Evolutionary conservation across 2,113 vertebrate species (phyloP), one percentile per base, ranked within the genome.

Genomic region (Pluvianellus socialis): DNA sequence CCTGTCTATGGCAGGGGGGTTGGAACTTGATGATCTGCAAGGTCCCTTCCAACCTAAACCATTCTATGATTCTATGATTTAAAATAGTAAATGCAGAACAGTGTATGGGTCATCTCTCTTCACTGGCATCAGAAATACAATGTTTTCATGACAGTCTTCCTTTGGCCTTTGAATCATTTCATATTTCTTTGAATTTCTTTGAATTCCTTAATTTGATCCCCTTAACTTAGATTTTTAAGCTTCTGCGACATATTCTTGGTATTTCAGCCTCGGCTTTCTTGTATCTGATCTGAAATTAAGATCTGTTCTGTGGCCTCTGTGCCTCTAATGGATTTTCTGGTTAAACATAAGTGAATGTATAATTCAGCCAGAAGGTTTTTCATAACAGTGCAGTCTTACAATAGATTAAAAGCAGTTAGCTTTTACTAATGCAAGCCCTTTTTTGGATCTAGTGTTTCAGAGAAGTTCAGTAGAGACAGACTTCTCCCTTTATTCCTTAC

Each of bases 241-340:
- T 86, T 84, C 80, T 86, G 73, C 76, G 40, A 56, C 47, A 42
- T 79, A 70, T 32, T 87, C 44, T 49, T 71, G 65, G 79, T 86
- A 73, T 83, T 94, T 92, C 49, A 94, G 68, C 61, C 88, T 74
- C 17, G 59, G 44, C 74, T 90, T 70, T 49, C 72, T 95, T 96
- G 84, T 66, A 92, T 53, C 55, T 9, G 6, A 74, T 86, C 50
- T 88, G 87, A 92, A 97, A 91, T 95, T 63, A 96, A 96, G 92
- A 96, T 90, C 92, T 92, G 20, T 92, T 79, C 94, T 72, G 62
- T 87, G 93, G 91, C 74, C 88, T 80, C 73, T 65, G 42, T 80
- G 91, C 77, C 86, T 96, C 59, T 97, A 96, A 96, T 96, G 97
- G 95, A 95, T 96, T 96, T 94, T 94, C 91, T 94, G 92, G 83